These are phyloP conservation scores for Mandrillus leucophaeus DNA, from an alignment of 2,113 vertebrate genomes.

Conservation along the genomic window DNA sequence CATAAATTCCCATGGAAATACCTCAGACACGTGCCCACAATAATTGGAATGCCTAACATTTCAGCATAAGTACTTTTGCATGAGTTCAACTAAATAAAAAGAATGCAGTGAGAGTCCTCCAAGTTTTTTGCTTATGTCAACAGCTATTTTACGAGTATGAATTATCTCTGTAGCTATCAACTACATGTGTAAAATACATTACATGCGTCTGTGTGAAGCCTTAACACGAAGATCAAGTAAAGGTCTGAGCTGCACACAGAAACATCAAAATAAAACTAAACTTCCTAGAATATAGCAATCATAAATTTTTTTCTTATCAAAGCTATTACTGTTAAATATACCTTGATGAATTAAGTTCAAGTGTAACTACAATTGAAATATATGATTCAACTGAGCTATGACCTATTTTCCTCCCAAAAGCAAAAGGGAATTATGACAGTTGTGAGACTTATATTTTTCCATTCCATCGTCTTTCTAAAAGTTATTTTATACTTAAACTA, in stretches of 20 bases:
- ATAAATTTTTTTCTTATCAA: conserved; percentile 11
- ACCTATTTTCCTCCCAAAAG: conserved; percentile 65
- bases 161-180: not conserved
- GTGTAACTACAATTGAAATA: conserved; percentile 66
- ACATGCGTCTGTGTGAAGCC: not conserved
- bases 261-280: conserved; percentile 13
- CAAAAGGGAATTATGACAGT: conserved; percentile 45
- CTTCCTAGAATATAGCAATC: not conserved
- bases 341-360: conserved; percentile 62
- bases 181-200: not conserved
- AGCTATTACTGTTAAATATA: conserved; percentile 52
- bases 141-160: conserved; percentile 41
- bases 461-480: conserved; percentile 30
- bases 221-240: not conserved
- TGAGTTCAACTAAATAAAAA: conserved; percentile 45
- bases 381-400: conserved; percentile 55
- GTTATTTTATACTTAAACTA: not conserved
- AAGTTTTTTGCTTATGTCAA: not conserved
- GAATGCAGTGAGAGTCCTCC: not conserved
- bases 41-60: conserved; percentile 25
- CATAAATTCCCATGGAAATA: conserved; percentile 47
- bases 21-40: not conserved
- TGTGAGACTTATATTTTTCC: conserved; percentile 52
- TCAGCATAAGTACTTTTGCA: not conserved
- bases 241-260: not conserved